Conservation (phyloP, 1,140 invertebrate genomes). For the Octopus sinensis region DNA sequence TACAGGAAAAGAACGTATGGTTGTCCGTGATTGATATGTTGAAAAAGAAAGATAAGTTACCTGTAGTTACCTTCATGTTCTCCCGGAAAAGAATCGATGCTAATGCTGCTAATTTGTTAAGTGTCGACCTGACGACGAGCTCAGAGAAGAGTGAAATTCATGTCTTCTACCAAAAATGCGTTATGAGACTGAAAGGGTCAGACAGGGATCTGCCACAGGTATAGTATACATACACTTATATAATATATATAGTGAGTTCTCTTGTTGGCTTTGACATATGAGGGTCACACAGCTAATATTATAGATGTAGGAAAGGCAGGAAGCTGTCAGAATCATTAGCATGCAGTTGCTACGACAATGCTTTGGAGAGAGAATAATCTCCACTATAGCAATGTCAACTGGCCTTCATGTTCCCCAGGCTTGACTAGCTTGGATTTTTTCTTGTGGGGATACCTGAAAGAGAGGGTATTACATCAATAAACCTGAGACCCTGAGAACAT, state of each 20-base stretch:
- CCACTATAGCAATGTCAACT: no score
- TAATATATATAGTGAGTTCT: no score
- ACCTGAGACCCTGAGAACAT: no score
- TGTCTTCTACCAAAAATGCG: slow-evolving; percentile 78
- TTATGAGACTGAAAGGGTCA: slow-evolving; percentile 77
- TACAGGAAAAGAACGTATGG: slow-evolving; percentile 81
- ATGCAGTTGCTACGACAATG: no score
- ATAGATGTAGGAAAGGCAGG: background rate
- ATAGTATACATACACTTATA: background rate
- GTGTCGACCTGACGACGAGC: slow-evolving; percentile 77
- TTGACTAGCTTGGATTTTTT: no score
- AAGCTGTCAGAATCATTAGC: no score
- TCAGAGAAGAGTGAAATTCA: slow-evolving; percentile 80
- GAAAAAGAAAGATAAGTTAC: slow-evolving; percentile 78
- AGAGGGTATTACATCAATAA: no score
- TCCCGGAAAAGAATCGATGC: slow-evolving; percentile 84
- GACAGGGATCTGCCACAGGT: slow-evolving; percentile 89
- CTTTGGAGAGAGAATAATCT: no score
- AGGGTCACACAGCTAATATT: no score
- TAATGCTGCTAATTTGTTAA: slow-evolving; percentile 70
- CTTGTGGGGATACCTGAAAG: no score
- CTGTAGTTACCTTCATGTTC: slow-evolving; percentile 90
- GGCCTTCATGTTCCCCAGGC: no score
- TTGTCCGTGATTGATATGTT: slow-evolving; percentile 69
- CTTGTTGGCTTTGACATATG: no score